Percentiles rank a stretch among this genome's conserved stretches.
Evolutionary conservation across 64 coral and sea anemone genomes (phyloP).

Genomic region (Pocillopora verrucosa): DNA sequence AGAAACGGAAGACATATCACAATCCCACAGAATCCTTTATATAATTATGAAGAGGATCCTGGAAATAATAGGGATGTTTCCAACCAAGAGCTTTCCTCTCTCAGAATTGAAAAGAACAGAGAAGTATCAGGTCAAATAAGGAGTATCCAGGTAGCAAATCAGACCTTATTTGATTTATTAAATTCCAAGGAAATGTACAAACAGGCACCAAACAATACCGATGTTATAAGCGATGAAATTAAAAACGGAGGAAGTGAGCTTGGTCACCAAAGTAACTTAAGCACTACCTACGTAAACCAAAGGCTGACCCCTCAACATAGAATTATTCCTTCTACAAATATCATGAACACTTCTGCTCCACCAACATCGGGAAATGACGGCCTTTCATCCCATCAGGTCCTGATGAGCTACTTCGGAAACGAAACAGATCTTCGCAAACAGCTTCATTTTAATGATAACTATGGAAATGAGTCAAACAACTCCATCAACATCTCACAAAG

Average conservation of each 20-base stretch:
- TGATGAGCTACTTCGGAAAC: constrained; percentile 77
- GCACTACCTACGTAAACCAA: neutral
- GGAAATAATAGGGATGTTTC: neutral
- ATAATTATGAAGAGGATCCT: neutral
- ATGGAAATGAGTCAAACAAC: neutral
- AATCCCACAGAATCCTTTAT: neutral
- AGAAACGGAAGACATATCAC: neutral
- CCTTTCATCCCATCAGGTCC: constrained; percentile 52
- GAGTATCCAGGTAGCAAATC: neutral
- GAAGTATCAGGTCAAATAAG: constrained; percentile 11
- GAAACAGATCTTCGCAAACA: constrained; percentile 60
- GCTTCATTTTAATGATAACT: neutral
- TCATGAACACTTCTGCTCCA: neutral
- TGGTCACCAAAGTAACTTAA: neutral
- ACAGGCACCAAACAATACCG: neutral
- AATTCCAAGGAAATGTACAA: neutral
- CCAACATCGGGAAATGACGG: neutral
- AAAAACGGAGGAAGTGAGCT: neutral
- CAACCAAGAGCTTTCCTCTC: neutral
- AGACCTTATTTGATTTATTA: neutral
- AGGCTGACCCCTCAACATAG: neutral
- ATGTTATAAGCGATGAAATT: neutral
- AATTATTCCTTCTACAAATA: neutral
- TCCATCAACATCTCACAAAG: neutral
- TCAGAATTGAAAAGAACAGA: neutral